Conservation (phyloP, 2,888 invertebrate species). For the Limnephilus lunatus region DNA sequence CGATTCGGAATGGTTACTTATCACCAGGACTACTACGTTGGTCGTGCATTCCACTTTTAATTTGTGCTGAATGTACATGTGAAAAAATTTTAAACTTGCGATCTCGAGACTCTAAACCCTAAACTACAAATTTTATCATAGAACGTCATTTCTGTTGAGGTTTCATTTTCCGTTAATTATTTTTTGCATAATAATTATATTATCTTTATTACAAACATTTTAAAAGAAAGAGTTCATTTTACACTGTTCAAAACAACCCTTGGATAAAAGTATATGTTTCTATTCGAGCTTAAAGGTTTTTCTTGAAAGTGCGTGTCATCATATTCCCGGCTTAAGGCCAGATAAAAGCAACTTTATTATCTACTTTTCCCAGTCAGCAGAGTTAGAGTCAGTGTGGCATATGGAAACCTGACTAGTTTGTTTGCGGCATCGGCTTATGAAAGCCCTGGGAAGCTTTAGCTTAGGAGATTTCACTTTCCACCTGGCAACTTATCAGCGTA, state of each 20-base stretch:
- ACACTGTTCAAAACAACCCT: background rate
- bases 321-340: background rate
- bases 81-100: background rate
- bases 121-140: background rate
- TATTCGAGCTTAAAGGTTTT: background rate
- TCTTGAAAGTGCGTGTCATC: background rate
- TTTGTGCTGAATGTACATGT: too few relatives aligned
- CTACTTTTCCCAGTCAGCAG: background rate
- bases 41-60: background rate
- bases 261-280: background rate
- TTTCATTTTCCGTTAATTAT: background rate
- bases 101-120: background rate
- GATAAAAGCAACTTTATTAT: background rate
- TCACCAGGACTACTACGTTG: too few relatives aligned
- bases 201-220: background rate
- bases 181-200: background rate
- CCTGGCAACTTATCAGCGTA: background rate
- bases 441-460: background rate
- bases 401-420: background rate
- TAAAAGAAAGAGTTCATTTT: too few relatives aligned
- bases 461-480: background rate
- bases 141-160: background rate
- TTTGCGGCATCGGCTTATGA: background rate
- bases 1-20: too few relatives aligned
- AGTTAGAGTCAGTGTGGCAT: background rate